Conservation (phyloP, 1,140 invertebrate species). For the Bombus confusus region DNA sequence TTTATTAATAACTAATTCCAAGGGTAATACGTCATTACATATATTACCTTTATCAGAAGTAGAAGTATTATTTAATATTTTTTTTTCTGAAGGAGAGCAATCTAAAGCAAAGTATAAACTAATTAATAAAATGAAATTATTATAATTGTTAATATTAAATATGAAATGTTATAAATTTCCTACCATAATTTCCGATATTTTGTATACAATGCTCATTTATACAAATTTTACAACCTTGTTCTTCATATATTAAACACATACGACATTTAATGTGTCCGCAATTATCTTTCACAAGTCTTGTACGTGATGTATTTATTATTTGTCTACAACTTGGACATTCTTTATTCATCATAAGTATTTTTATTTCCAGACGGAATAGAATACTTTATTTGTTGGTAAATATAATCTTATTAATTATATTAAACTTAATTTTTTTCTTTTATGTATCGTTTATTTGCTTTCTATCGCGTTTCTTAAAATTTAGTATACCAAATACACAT, state of each 20-base stretch:
- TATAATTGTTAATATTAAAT: conserved; percentile 7
- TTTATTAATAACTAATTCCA: conserved; percentile 71
- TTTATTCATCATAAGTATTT: conserved; percentile 61
- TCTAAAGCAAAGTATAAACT: conserved; percentile 25
- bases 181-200: conserved; percentile 64
- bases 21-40: conserved; percentile 53
- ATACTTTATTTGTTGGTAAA: neutral
- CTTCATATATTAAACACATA: conserved; percentile 78
- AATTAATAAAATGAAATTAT: neutral
- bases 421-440: neutral
- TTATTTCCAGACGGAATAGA: neutral
- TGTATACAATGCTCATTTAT: conserved; percentile 43
- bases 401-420: neutral
- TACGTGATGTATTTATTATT: conserved; percentile 71
- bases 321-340: conserved; percentile 77
- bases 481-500: neutral
- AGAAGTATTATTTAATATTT: neutral
- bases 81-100: neutral
- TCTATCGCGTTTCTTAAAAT: neutral
- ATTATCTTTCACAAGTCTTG: conserved; percentile 75
- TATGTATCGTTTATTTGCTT: neutral
- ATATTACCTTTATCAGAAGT: neutral
- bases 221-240: conserved; percentile 77
- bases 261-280: conserved; percentile 80
- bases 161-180: conserved; percentile 2